A percentile compares a stretch with the other conserved stretches of the same genome.
Evolutionary conservation across 1,140 invertebrate species (phyloP).

Genomic region (Drosophila busckii): DNA sequence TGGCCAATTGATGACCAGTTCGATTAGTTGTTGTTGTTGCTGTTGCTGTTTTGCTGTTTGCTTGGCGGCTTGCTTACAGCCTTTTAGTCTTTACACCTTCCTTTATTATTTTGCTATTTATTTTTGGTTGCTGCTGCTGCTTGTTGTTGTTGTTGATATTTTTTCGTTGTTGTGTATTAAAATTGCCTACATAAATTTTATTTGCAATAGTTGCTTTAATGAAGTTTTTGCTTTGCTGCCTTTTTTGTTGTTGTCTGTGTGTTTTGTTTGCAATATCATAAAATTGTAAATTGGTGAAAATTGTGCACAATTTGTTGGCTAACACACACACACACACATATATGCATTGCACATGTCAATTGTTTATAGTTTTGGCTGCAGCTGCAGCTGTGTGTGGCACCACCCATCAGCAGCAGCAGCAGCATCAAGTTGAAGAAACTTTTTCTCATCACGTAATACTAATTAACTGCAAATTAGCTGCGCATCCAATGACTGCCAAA

Average conservation of each 20-base stretch:
- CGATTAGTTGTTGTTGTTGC: conserved; percentile 72
- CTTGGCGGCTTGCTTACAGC: conserved; percentile 45
- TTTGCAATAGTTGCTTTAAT: conserved; percentile 70
- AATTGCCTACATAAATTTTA: conserved; percentile 70
- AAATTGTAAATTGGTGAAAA: conserved; percentile 76
- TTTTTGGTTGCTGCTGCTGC: conserved; percentile 28
- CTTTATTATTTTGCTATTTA: conserved; percentile 71
- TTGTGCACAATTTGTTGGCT: conserved; percentile 66
- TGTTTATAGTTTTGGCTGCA: conserved; percentile 42
- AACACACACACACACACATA: conserved; percentile 11
- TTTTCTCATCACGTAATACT: conserved; percentile 73
- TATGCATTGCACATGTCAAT: conserved; percentile 14
- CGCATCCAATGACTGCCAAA: conserved; percentile 25
- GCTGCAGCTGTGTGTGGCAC: conserved; percentile 44
- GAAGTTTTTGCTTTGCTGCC: conserved; percentile 48
- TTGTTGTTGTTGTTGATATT: conserved; percentile 28
- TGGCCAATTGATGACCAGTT: conserved; percentile 76
- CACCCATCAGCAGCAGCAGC: conserved; percentile 49
- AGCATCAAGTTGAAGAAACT: conserved; percentile 26
- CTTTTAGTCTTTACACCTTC: conserved; percentile 71
- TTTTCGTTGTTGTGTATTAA: conserved; percentile 59
- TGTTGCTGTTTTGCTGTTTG: conserved; percentile 21
- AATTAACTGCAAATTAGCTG: conserved; percentile 74
- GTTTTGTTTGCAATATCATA: conserved; percentile 51
- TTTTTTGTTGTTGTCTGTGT: conserved; percentile 14